Evolutionary conservation across 2,113 vertebrate genomes (phyloP).

Genomic region (Egretta garzetta): DNA sequence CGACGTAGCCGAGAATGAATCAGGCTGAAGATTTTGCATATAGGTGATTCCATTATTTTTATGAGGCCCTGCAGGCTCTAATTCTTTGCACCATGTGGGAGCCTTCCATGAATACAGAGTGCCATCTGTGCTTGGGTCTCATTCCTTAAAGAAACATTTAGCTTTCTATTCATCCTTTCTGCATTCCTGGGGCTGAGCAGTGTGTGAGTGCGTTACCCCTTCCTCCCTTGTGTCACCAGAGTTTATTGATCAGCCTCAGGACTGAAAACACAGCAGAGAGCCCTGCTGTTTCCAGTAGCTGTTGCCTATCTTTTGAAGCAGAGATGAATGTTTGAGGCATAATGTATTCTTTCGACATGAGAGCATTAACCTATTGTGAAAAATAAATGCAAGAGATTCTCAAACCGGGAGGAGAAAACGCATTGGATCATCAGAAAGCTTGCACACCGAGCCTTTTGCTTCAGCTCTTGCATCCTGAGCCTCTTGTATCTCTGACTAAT

Average conservation of each 20-base stretch:
- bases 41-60: conserved; percentile 51
- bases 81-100: conserved; percentile 30
- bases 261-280: conserved; percentile 18
- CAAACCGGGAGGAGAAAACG: conserved; percentile 11
- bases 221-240: conserved; percentile 9
- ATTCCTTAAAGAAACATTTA: conserved; percentile 42
- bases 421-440: conserved; percentile 23
- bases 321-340: conserved; percentile 45
- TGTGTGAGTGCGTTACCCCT: neutral
- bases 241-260: conserved; percentile 54
- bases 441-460: neutral
- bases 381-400: conserved; percentile 34
- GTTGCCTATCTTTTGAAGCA: conserved; percentile 61
- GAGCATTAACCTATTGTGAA: conserved; percentile 37
- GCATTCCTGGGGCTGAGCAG: conserved; percentile 36
- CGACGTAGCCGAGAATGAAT: conserved; percentile 20
- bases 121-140: conserved; percentile 32
- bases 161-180: conserved; percentile 17
- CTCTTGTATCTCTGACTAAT: conserved; percentile 46
- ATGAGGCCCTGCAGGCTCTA: conserved; percentile 25
- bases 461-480: conserved; percentile 2
- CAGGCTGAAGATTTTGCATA: conserved; percentile 20
- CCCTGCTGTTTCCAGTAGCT: conserved; percentile 53
- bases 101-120: conserved; percentile 23
- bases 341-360: conserved; percentile 11